Conservation (phyloP, 2,888 invertebrate genomes). For the Colostygia pectinataria region DNA sequence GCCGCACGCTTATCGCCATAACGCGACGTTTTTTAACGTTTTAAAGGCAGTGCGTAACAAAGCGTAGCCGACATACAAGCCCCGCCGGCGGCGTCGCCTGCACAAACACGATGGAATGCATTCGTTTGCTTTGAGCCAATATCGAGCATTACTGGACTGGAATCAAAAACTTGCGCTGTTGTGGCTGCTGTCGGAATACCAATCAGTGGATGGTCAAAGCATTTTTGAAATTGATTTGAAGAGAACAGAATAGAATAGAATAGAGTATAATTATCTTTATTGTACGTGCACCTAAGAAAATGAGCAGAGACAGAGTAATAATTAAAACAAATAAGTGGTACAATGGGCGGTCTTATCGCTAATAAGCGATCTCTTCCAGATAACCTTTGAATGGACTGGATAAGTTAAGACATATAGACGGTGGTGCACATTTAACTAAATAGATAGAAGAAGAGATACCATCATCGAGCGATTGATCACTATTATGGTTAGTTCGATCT, state of each 20-base stretch:
- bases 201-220: conserved; percentile 12
- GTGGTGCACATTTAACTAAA: too few relatives aligned
- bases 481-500: too few relatives aligned
- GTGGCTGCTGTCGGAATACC: conserved; percentile 15
- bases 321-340: too few relatives aligned
- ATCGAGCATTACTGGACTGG: conserved; percentile 23
- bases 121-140: conserved; percentile 30
- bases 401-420: too few relatives aligned
- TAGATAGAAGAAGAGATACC: too few relatives aligned
- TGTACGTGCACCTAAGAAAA: too few relatives aligned
- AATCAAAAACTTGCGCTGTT: conserved; percentile 18
- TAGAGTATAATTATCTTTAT: too few relatives aligned
- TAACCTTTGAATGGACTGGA: too few relatives aligned
- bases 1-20: background rate
- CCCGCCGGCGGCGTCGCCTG: conserved; percentile 24
- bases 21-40: background rate
- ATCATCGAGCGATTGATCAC: too few relatives aligned
- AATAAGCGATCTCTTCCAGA: too few relatives aligned
- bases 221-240: background rate
- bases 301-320: too few relatives aligned
- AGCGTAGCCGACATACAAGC: conserved; percentile 14
- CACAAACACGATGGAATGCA: conserved; percentile 33
- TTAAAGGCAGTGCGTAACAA: conserved; percentile 13
- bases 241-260: background rate
- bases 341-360: too few relatives aligned